Percentiles rank a stretch among this genome's conserved stretches.
phyloP scores from a whole-genome alignment of 2,797 vertebrate species.

The Epinephelus awoara region DNA sequence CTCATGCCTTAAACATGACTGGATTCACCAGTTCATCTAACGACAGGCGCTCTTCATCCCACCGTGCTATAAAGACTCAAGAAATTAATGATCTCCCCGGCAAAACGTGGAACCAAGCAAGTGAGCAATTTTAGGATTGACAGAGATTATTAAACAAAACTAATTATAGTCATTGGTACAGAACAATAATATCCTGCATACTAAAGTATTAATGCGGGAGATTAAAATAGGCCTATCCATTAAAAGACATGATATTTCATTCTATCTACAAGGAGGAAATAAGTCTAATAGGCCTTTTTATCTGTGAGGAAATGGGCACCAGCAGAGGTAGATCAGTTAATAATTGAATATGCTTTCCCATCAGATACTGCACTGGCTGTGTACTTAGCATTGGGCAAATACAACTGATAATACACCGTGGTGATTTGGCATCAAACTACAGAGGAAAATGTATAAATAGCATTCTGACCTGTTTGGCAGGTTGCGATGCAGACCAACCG shows the following conservation, averaged over 20 bases:
- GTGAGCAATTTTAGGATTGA: conserved; percentile 87
- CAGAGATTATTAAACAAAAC: conserved; percentile 91
- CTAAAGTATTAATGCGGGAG: conserved; percentile 90
- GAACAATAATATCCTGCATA: conserved; percentile 93
- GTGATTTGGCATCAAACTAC: conserved; percentile 59
- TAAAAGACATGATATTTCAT: conserved; percentile 89
- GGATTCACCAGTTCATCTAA: conserved; percentile 37
- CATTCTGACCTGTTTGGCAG: conserved; percentile 50
- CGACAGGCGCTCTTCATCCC: conserved; percentile 42
- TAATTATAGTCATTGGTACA: conserved; percentile 90
- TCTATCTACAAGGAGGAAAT: conserved; percentile 88
- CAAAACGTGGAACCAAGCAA: conserved; percentile 82
- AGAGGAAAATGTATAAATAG: conserved; percentile 58
- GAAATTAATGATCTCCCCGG: conserved; percentile 78
- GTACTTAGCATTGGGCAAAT: conserved; percentile 63
- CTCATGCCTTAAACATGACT: conserved; percentile 31
- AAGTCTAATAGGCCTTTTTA: conserved; percentile 88
- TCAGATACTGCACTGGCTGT: conserved; percentile 72
- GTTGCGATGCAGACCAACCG: neutral
- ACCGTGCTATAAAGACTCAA: conserved; percentile 45
- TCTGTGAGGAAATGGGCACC: conserved; percentile 86
- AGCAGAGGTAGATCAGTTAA: conserved; percentile 85
- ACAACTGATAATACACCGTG: conserved; percentile 60
- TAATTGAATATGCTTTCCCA: conserved; percentile 82
- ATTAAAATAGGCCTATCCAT: conserved; percentile 91